Percentiles rank a stretch among this genome's conserved stretches.
Conservation (phyloP, 2,113 vertebrate genomes). For the Lota lota region DNA sequence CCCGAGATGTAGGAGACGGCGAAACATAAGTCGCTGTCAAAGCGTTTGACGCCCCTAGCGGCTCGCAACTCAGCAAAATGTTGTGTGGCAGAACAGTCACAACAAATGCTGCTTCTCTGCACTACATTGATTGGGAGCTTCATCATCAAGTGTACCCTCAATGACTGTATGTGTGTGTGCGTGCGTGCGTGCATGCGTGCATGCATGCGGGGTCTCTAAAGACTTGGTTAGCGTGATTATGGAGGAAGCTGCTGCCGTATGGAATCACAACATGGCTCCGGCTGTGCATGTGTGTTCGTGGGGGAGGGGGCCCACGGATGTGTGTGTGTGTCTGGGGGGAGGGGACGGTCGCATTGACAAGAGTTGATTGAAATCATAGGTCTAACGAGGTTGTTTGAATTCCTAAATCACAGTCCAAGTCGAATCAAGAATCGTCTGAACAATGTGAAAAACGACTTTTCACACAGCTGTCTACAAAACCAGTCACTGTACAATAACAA, state of each 20-base stretch:
- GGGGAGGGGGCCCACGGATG: no score
- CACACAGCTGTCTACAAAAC: no score
- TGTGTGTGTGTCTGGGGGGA: no score
- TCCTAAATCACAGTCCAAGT: no score
- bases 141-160: conserved; percentile 68
- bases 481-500: no score
- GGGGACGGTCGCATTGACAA: no score
- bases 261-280: conserved; percentile 11
- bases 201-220: conserved; percentile 44
- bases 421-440: no score
- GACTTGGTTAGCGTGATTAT: conserved; percentile 64
- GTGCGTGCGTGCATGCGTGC: conserved; percentile 25
- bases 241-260: conserved; percentile 58
- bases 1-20: no score
- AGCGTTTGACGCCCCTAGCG: background rate
- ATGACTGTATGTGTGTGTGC: conserved; percentile 45
- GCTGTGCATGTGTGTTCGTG: no score
- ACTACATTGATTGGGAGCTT: conserved; percentile 73
- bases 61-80: background rate
- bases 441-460: no score
- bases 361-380: no score
- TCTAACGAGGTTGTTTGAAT: no score
- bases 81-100: conserved; percentile 39
- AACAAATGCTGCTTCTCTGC: conserved; percentile 68
- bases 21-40: background rate